phyloP scores from a whole-genome alignment of 30 jellyfish, hydroid and myxozoan species.

The Chrysaora quinquecirrha region DNA sequence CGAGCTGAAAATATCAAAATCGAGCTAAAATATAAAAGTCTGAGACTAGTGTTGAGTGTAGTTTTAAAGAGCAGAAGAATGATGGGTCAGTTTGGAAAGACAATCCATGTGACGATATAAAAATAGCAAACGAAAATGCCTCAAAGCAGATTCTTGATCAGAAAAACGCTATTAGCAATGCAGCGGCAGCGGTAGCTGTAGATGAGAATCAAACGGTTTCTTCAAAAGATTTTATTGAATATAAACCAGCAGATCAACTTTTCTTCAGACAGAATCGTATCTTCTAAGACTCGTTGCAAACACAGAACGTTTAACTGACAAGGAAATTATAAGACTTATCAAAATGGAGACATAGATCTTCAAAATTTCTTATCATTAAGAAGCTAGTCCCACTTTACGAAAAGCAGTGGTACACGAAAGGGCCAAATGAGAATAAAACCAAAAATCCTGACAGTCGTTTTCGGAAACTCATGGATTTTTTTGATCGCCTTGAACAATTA shows the following conservation, averaged over 20 bases:
- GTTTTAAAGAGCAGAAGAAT: background rate
- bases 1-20: background rate
- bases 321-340: background rate
- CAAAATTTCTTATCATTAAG: background rate
- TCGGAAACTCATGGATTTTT: background rate
- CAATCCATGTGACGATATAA: background rate
- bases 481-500: background rate
- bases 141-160: background rate
- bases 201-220: too few species aligned
- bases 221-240: background rate
- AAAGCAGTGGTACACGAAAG: background rate
- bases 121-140: background rate
- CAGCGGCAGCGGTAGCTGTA: too few species aligned
- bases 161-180: background rate
- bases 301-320: background rate
- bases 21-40: background rate
- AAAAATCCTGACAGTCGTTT: background rate
- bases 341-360: background rate
- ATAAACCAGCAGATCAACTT: background rate
- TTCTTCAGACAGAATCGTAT: background rate
- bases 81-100: background rate
- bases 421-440: background rate
- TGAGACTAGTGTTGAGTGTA: background rate
- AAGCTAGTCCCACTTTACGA: background rate
- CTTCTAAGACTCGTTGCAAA: background rate